These are phyloP conservation scores for Dichetophora obliterata DNA, from an alignment of 2,888 invertebrate genomes.

Conservation along the genomic window DNA sequence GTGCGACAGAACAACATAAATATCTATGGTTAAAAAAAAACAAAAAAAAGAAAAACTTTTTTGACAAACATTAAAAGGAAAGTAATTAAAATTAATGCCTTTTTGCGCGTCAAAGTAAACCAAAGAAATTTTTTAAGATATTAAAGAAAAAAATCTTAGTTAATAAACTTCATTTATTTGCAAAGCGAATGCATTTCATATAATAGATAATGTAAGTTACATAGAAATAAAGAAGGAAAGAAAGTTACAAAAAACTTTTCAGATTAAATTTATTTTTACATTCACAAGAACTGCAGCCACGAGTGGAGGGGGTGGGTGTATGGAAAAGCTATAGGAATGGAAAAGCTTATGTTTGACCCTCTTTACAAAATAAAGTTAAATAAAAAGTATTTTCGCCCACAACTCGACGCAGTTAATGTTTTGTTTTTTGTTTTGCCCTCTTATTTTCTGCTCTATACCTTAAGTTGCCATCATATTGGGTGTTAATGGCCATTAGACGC, in stretches of 20 bases:
- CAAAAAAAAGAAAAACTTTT: background rate
- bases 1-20: no score
- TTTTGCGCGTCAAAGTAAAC: background rate
- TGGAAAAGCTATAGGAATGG: no score
- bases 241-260: slow-evolving; percentile 19
- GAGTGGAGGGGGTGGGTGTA: background rate
- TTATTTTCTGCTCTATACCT: background rate
- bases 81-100: background rate
- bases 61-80: background rate
- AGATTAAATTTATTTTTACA: slow-evolving; percentile 20
- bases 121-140: background rate
- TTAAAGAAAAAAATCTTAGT: background rate
- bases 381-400: background rate
- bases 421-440: no score
- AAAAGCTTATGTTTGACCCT: slow-evolving; percentile 15
- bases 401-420: background rate
- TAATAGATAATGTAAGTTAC: background rate
- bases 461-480: slow-evolving; percentile 44
- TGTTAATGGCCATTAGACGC: slow-evolving; percentile 50
- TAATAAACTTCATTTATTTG: background rate
- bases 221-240: background rate
- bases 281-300: background rate
- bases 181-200: background rate
- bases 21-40: no score
- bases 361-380: background rate